Evolutionary conservation across 2,797 vertebrate genomes (phyloP).

Genomic region (Perodicticus potto): DNA sequence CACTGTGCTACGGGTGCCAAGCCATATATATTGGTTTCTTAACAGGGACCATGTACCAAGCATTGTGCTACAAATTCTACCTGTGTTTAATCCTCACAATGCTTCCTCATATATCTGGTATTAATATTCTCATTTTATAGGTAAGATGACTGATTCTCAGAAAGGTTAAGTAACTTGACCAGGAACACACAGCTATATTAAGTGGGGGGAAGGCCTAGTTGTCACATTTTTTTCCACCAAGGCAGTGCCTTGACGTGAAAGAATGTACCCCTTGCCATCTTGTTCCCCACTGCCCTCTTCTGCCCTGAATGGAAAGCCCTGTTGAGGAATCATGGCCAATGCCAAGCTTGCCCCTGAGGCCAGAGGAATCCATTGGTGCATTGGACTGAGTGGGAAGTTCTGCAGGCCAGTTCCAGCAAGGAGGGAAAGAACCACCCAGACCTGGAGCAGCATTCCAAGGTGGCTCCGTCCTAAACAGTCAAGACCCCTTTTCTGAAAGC

Average conservation of each 20-base stretch:
- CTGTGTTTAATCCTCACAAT: not conserved
- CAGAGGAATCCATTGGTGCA: not conserved
- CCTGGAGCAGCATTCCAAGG: rapidly evolving
- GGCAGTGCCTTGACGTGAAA: not conserved
- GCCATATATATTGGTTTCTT: not conserved
- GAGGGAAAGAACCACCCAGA: not conserved
- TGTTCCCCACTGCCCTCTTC: not conserved
- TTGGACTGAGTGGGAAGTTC: not conserved
- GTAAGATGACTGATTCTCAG: not conserved
- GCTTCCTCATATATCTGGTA: not conserved
- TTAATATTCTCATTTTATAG: slow-evolving; percentile 12
- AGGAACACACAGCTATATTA: not conserved
- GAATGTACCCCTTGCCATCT: rapidly evolving
- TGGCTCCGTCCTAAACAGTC: not conserved
- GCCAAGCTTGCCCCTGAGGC: not conserved
- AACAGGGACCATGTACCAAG: not conserved
- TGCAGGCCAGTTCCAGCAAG: not conserved
- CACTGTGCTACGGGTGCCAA: too few species aligned
- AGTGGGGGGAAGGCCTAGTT: not conserved
- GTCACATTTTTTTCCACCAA: slow-evolving; percentile 25
- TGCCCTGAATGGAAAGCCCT: not conserved
- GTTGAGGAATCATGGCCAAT: not conserved
- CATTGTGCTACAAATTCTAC: not conserved
- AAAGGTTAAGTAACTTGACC: not conserved
- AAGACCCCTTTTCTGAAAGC: not conserved